These are phyloP conservation scores for Aplidium turbinatum DNA, from an alignment of 23 tunicate species.

Conservation along the genomic window DNA sequence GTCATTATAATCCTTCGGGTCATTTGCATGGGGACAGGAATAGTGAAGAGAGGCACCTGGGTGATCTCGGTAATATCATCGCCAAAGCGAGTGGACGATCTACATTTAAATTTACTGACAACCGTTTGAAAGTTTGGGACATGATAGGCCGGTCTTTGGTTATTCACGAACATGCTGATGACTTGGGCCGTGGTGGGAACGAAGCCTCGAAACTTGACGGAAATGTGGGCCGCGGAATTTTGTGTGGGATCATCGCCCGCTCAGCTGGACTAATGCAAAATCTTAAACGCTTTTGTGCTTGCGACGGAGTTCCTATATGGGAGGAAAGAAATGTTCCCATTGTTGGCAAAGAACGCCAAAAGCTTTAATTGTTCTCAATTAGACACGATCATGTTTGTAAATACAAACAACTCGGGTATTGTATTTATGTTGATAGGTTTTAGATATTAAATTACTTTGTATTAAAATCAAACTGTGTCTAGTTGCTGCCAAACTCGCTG, in stretches of 20 bases:
- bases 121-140: slow-evolving; percentile 67
- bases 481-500: too few species aligned
- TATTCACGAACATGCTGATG: slow-evolving; percentile 70
- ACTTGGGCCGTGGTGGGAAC: slow-evolving; percentile 32
- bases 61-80: slow-evolving; percentile 78
- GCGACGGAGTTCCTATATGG: slow-evolving; percentile 84
- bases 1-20: slow-evolving; percentile 71
- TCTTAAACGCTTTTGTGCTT: slow-evolving; percentile 67
- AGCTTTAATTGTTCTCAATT: too few species aligned
- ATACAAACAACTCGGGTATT: too few species aligned
- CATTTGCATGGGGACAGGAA: slow-evolving; percentile 47
- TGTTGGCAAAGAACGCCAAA: slow-evolving; percentile 71
- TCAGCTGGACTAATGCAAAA: slow-evolving; percentile 89
- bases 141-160: slow-evolving; percentile 86
- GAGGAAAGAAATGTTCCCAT: slow-evolving; percentile 91
- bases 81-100: slow-evolving; percentile 67
- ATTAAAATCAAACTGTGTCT: too few species aligned
- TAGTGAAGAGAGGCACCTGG: slow-evolving; percentile 66
- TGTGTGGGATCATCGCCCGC: slow-evolving; percentile 86
- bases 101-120: slow-evolving; percentile 65
- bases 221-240: slow-evolving; percentile 74
- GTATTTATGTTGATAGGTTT: too few species aligned
- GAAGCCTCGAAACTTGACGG: slow-evolving; percentile 46
- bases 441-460: too few species aligned
- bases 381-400: too few species aligned